Conservation (phyloP, 53 echinoderm and acorn worm genomes). For the Hippasteria phrygiana region DNA sequence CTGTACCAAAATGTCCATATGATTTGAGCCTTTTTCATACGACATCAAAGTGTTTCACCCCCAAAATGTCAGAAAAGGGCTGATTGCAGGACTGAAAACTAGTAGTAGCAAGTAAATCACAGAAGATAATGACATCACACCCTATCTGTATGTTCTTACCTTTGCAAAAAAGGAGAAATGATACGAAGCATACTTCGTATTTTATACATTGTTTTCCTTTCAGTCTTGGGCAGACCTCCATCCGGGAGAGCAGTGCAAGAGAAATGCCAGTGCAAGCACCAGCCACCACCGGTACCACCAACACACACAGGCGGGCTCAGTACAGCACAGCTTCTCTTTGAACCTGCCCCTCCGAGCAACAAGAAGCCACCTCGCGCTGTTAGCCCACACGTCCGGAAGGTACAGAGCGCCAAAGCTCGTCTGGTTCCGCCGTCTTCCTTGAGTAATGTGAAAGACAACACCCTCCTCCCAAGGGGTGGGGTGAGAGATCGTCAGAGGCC, state of each 20-base stretch:
- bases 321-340: conserved; percentile 87
- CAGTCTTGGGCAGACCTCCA: conserved; percentile 53
- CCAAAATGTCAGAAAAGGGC: no score
- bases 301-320: conserved; percentile 40
- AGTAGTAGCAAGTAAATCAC: no score
- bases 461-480: conserved; percentile 24
- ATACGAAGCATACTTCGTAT: no score
- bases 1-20: no score
- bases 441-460: conserved; percentile 28
- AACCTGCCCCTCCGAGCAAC: conserved; percentile 80
- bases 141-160: no score
- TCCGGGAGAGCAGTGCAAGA: conserved; percentile 31
- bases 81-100: no score
- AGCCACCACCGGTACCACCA: not conserved
- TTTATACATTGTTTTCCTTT: not conserved
- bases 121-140: no score
- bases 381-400: conserved; percentile 70
- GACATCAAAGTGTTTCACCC: no score
- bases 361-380: conserved; percentile 4
- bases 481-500: conserved; percentile 57
- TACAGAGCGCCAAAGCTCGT: conserved; percentile 86
- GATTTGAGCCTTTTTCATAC: no score
- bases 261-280: conserved; percentile 53
- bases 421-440: conserved; percentile 37
- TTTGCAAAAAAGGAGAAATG: no score